Percentiles rank a stretch among this genome's conserved stretches.
These are phyloP conservation scores for Florisuga fusca DNA, from an alignment of 2,797 vertebrate species.

Conservation along the genomic window DNA sequence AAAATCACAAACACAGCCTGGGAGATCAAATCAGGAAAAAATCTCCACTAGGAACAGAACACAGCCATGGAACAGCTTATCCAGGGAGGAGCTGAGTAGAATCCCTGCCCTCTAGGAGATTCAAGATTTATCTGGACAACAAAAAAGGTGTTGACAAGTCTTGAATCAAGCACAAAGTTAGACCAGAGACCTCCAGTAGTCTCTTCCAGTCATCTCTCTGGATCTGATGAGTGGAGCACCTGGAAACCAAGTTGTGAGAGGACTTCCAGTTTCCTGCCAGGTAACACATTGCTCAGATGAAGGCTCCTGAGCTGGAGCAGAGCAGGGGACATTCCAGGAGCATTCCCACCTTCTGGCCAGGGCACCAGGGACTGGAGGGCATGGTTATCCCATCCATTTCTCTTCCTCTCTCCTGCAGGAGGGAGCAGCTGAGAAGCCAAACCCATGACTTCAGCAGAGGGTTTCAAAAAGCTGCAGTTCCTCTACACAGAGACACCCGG, in stretches of 20 bases:
- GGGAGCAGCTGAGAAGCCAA: accelerated
- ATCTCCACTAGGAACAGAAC: accelerated
- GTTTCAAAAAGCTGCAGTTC: neutral
- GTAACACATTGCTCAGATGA: accelerated
- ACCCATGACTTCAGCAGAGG: accelerated
- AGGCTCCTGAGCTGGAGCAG: accelerated
- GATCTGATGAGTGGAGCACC: too few species aligned
- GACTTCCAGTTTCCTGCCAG: too few species aligned
- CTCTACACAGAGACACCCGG: accelerated
- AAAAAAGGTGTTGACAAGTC: neutral
- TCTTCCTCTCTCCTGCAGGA: neutral
- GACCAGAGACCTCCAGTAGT: neutral
- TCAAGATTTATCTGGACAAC: neutral
- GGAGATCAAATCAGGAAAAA: accelerated
- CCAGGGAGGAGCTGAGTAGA: neutral
- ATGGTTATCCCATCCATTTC: neutral
- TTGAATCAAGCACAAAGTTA: neutral
- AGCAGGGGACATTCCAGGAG: accelerated
- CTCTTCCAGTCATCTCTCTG: neutral
- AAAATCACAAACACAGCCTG: neutral
- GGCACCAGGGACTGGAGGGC: accelerated
- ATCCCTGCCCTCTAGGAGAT: neutral
- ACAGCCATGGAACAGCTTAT: neutral
- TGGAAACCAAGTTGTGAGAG: too few species aligned
- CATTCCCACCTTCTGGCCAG: accelerated